Evolutionary conservation across 2,888 invertebrate species (phyloP), one percentile per base, ranked within the genome.

Genomic region (Epinotia brunnichana): DNA sequence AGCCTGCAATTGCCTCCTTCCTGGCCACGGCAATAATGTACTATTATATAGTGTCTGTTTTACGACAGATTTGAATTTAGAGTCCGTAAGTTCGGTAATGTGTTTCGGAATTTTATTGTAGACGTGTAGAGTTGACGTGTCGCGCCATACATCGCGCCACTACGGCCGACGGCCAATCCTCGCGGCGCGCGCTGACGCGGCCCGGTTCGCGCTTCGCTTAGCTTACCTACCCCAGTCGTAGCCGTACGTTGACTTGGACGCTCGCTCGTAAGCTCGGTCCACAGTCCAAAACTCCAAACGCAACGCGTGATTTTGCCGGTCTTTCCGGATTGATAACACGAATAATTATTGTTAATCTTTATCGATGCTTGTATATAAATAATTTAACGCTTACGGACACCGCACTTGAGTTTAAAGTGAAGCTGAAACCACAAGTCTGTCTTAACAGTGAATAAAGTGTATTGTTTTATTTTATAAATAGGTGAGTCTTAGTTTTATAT

Each of bases 121-220:
- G n/a, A n/a, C n/a, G n/a, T n/a, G n/a, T n/a, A n/a, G n/a, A 1
- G 81, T 76, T 90, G 90, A 90, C 90, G 91, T 91, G 73, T 73
- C 69, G 63, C 90, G 87, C 87, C 82, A 81, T 80, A 83, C 79
- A 90, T 92, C 91, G 90, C 92, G 92, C 92, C 90, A 92, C 87
- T 81, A 74, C 75, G 81, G 75, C 75, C 75, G 81, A 75, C 81
- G 79, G 85, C 92, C 92, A 91, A 92, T 92, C 89, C 85, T 78
- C 79, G 86, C 76, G 79, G 76, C 75, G 76, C 79, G 72, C 77
- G 57, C 57, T 69, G 76, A 77, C 77, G 76, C 79, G 77, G 74
- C 79, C 75, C 76, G 78, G 80, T 77, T 74, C 68, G 53, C 44
- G 79, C 77, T 79, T 77, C 74, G 69, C 2, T 35, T 35, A 35